These are phyloP conservation scores for Buphagus erythrorhynchus DNA, from an alignment of 2,797 vertebrate genomes.

Conservation along the genomic window DNA sequence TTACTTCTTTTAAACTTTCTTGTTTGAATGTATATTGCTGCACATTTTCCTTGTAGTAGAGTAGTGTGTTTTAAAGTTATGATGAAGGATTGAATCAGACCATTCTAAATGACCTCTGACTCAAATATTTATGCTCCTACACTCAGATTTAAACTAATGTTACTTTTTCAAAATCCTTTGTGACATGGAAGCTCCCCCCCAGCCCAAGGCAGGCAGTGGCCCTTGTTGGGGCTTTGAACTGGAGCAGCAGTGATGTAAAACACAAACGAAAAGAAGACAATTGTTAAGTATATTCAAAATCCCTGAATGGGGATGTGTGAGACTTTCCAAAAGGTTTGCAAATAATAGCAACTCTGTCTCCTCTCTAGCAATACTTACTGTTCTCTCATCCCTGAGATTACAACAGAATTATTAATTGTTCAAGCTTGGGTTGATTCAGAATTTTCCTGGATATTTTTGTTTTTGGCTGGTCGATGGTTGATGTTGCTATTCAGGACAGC, in stretches of 20 bases:
- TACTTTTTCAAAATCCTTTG: not conserved
- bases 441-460: not conserved
- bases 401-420: slow-evolving; percentile 1
- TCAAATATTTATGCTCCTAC: not conserved
- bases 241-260: not conserved
- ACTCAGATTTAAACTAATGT: not conserved
- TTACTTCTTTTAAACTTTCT: not conserved
- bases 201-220: not conserved
- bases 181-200: not conserved
- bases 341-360: not conserved
- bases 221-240: not conserved
- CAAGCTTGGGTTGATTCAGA: not conserved
- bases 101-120: not conserved
- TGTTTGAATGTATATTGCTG: not conserved
- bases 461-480: not conserved
- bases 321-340: not conserved
- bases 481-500: not conserved
- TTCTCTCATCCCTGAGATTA: not conserved
- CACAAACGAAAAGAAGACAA: not conserved
- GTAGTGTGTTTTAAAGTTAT: not conserved
- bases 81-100: not conserved
- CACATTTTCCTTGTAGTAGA: not conserved
- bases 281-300: slow-evolving; percentile 17
- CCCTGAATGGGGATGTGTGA: not conserved
- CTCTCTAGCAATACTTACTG: not conserved